Base-by-base conservation (phyloP, 2,113 vertebrate species). In the Vulpes vulpes region DNA sequence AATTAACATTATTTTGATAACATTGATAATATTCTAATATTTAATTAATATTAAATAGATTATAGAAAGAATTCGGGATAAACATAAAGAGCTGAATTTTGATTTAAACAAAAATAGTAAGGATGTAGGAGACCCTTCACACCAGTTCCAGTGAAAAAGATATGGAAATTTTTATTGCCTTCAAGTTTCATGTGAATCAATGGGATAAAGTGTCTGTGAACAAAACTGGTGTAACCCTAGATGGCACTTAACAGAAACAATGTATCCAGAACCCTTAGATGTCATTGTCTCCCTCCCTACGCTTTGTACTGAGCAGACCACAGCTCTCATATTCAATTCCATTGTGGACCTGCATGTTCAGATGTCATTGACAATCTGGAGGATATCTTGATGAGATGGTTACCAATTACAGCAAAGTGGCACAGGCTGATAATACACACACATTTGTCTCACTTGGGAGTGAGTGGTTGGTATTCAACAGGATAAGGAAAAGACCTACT, bases 311-410 rank as follows among this genome's bases (percentile, higher is more conserved):
- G 49, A 6, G n/a, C 5, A 55, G 53, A 85, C 76, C 60, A 23
- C 64, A 86, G 88, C 30, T 57, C 8, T 23, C 49, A n/a, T 89
- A 91, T 96, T 82, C 22, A 64, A 69, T 96, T 97, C 30, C 87
- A 32, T 8, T 53, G 78, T 43, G 64, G 87, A 65, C 30, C 23
- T 65, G 22, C 64, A 12, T 57, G 1, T 78, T 94, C 49, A 32
- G 49, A 69, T 95, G 71, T 91, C 65, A 57, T n/a, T 30, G 43
- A 73, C 16, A 60, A 8, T 53, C 30, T 32, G 23, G 67, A 87
- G 11, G 32, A 19, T 11, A 32, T 71, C 64, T 11, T 38, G 53
- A 69, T 38, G 51, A 78, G 64, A 82, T 51, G 27, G 10, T 15
- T 16, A 88, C 49, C 38, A 73, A 3, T 65, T 67, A 53, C 2